Evolutionary conservation across 2,888 invertebrate species (phyloP).

Genomic region (Eledona agricola): DNA sequence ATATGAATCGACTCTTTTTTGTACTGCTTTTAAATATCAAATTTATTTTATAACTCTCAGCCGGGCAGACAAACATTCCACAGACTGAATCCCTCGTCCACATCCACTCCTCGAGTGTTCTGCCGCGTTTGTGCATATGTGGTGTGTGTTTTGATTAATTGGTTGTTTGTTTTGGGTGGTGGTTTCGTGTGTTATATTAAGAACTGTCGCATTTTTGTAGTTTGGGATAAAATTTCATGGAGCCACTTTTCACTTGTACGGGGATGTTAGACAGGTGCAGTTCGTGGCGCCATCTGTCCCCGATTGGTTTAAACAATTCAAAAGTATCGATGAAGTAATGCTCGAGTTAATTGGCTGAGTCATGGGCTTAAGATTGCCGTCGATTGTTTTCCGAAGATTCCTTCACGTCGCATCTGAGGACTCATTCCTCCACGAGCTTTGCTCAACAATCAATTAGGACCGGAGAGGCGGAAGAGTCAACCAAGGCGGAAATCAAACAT

Average conservation of each 20-base stretch:
- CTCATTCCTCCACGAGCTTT: too few relatives aligned
- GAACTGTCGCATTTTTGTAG: too few relatives aligned
- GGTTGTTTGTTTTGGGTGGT: conserved; percentile 32
- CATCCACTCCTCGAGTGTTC: conserved; percentile 1
- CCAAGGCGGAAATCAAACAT: conserved; percentile 48
- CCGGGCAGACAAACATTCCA: conserved; percentile 3
- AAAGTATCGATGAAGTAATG: conserved; percentile 60
- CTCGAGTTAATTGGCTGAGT: conserved; percentile 52
- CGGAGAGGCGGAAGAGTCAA: conserved; percentile 30
- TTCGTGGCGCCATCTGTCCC: conserved; percentile 18
- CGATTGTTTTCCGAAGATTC: conserved; percentile 23
- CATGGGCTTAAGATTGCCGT: conserved; percentile 46
- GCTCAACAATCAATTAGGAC: conserved; percentile 38
- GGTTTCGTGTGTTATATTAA: conserved; percentile 31
- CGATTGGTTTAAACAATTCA: conserved; percentile 54
- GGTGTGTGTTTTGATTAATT: conserved; percentile 33
- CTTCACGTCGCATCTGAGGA: neutral
- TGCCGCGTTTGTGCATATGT: conserved; percentile 19
- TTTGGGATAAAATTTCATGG: conserved; percentile 22
- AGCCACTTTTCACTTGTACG: conserved; percentile 33
- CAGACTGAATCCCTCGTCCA: neutral
- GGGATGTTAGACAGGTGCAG: conserved; percentile 17
- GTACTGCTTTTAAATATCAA: conserved; percentile 37
- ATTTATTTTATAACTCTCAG: conserved; percentile 37
- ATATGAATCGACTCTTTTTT: conserved; percentile 43